Conservation (phyloP, 23 tunicate genomes). For the Trididemnum clinides region DNA sequence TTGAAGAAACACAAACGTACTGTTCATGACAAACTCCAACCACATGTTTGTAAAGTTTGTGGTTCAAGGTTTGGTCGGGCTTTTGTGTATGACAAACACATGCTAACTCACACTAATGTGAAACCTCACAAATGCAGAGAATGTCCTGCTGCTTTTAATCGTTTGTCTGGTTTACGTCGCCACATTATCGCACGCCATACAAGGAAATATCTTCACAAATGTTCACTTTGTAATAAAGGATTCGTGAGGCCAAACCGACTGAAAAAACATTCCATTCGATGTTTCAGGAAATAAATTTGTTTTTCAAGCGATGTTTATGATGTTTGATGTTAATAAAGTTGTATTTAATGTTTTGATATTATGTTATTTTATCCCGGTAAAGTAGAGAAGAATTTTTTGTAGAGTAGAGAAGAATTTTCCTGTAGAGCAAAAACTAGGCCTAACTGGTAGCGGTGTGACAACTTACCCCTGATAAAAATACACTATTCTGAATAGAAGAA, state of each 20-base stretch:
- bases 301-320: no score
- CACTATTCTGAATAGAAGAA: no score
- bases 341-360: no score
- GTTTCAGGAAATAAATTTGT: no score
- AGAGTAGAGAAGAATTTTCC: no score
- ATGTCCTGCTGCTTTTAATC: constrained; percentile 11
- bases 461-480: no score
- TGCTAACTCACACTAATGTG: constrained; percentile 3
- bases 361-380: no score
- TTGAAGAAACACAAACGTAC: constrained; percentile 26
- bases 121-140: constrained; percentile 17
- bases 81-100: constrained; percentile 9
- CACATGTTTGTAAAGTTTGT: constrained; percentile 35
- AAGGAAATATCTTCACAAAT: constrained; percentile 17
- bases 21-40: constrained; percentile 40
- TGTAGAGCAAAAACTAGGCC: no score
- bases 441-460: no score
- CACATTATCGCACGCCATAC: constrained; percentile 16
- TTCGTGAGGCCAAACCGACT: constrained; percentile 8
- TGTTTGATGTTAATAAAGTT: no score
- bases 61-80: constrained; percentile 35
- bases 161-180: neutral
- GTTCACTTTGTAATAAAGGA: constrained; percentile 27
- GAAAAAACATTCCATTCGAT: constrained; percentile 21
- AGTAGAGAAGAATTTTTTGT: no score